These are phyloP conservation scores for Meloe dianella DNA, from an alignment of 2,888 invertebrate species.

Conservation along the genomic window DNA sequence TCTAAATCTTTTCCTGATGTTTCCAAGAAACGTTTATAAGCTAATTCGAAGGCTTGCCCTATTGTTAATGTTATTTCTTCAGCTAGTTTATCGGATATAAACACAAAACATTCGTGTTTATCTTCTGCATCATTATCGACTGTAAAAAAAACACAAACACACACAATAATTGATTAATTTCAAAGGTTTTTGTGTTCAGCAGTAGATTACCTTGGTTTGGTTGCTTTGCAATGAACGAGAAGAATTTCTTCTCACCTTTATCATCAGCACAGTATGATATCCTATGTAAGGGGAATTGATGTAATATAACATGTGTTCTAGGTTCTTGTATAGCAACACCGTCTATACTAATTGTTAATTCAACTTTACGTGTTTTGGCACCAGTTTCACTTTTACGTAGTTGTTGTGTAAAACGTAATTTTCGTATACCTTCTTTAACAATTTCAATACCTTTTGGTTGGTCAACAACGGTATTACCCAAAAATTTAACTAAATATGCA, in stretches of 20 bases:
- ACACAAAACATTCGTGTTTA: constrained; percentile 94
- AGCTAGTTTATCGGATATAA: constrained; percentile 95
- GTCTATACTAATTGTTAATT: constrained; percentile 96
- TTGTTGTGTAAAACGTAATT: constrained; percentile 92
- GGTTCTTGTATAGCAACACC: constrained; percentile 91
- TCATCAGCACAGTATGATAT: constrained; percentile 99
- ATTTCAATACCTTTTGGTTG: constrained; percentile 98
- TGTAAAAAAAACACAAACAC: constrained; percentile 32
- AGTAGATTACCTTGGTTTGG: constrained; percentile 53
- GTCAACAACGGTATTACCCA: constrained; percentile 93
- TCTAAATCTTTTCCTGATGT: constrained; percentile 90
- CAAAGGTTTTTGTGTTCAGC: neutral
- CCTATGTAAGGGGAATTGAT: constrained; percentile 95
- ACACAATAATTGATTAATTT: neutral
- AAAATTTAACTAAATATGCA: constrained; percentile 96
- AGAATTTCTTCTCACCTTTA: constrained; percentile 96
- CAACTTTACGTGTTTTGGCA: constrained; percentile 88
- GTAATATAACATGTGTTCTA: constrained; percentile 79
- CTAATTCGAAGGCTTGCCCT: constrained; percentile 97
- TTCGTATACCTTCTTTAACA: constrained; percentile 96
- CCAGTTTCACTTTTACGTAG: constrained; percentile 90
- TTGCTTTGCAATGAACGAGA: constrained; percentile 92
- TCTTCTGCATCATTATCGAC: constrained; percentile 68
- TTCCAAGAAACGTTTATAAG: constrained; percentile 93
- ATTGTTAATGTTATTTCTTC: constrained; percentile 98